A percentile compares a stretch with the other conserved stretches of the same genome.
Conservation (phyloP, 2,113 vertebrate species). For the Aegotheles bennettii region DNA sequence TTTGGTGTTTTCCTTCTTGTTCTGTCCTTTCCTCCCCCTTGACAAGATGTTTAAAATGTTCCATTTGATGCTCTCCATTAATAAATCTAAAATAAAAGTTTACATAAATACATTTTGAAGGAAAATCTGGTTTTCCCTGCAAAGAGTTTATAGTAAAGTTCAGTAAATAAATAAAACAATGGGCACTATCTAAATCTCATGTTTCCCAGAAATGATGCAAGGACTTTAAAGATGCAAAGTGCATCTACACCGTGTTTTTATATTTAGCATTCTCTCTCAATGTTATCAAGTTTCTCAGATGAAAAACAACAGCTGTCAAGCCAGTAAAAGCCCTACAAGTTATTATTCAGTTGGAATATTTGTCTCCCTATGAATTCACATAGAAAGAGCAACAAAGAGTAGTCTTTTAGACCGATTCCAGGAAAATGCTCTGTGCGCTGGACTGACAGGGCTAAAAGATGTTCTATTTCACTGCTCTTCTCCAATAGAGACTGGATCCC, state of each 20-base stretch:
- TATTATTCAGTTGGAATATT: neutral
- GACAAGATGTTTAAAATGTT: neutral
- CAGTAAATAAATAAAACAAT: neutral
- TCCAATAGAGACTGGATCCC: neutral
- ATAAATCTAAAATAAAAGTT: neutral
- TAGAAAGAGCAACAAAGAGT: neutral
- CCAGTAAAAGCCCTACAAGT: neutral
- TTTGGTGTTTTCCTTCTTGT: neutral
- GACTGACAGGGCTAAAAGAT: neutral
- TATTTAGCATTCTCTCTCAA: neutral
- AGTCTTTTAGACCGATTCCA: neutral
- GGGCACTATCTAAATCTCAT: neutral
- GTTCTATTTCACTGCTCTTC: neutral
- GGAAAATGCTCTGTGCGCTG: neutral
- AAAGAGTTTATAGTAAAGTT: neutral
- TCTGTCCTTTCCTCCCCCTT: neutral
- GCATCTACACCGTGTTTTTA: neutral
- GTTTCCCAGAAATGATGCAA: neutral
- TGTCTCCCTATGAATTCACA: neutral
- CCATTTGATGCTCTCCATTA: neutral
- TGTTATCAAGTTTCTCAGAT: neutral
- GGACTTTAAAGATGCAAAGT: neutral
- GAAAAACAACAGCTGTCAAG: neutral
- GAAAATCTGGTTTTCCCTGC: neutral
- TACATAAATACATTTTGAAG: neutral